phyloP scores from a whole-genome alignment of 2,797 vertebrate species.

The Steatocranus sp. region DNA sequence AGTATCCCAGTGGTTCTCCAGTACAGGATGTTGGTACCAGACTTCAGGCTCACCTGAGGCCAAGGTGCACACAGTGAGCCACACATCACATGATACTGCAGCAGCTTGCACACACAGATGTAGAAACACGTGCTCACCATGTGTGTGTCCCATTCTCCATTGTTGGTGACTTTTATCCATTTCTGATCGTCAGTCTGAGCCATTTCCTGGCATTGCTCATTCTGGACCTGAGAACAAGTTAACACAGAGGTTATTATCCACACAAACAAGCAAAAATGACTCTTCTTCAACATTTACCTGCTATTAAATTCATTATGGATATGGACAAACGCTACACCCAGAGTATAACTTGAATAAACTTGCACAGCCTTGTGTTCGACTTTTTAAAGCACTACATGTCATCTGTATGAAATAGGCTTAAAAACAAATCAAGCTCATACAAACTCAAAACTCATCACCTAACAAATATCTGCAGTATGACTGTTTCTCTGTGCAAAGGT shows the following conservation, averaged over 20 bases:
- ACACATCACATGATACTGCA: not conserved
- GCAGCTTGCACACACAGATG: not conserved
- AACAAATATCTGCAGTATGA: not conserved
- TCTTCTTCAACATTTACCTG: not conserved
- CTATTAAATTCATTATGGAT: not conserved
- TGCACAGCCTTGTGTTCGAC: not conserved
- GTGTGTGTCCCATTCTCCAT: constrained; percentile 88
- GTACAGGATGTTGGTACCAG: constrained; percentile 93
- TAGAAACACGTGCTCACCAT: constrained; percentile 69
- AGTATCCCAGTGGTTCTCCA: constrained; percentile 97
- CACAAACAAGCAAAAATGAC: not conserved
- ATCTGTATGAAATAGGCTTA: not conserved
- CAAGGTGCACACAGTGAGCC: not conserved
- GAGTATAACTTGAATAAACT: not conserved
- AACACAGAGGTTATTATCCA: not conserved
- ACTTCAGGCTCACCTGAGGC: constrained; percentile 86
- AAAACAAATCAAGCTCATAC: not conserved
- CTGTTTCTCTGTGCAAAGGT: not conserved
- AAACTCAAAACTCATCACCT: not conserved
- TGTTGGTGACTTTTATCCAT: constrained; percentile 90
- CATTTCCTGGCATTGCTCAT: constrained; percentile 97
- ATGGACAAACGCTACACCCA: not conserved
- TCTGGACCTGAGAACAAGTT: constrained; percentile 84
- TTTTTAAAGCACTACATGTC: not conserved
- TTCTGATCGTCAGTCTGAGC: constrained; percentile 84